Conservation (phyloP, 1,140 invertebrate genomes). For the Platyscapa corneri region DNA sequence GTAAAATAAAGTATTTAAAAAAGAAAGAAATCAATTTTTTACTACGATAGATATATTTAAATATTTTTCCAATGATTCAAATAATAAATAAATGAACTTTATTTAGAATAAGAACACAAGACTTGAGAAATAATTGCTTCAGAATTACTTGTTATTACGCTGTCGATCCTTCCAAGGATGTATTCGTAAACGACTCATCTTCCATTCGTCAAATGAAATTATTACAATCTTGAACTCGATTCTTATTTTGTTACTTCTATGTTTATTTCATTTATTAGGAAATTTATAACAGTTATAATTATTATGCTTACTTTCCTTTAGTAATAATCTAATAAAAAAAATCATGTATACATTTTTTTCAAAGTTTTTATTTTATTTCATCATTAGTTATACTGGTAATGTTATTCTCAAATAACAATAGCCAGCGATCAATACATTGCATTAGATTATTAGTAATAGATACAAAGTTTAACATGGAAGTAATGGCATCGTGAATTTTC, state of each 20-base stretch:
- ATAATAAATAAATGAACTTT: background rate
- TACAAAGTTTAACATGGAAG: background rate
- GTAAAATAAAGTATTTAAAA: background rate
- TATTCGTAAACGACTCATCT: background rate
- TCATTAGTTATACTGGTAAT: background rate
- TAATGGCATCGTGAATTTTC: background rate
- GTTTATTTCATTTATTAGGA: background rate
- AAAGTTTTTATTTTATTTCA: too few relatives aligned
- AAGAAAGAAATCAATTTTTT: background rate
- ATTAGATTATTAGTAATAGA: background rate
- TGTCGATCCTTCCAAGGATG: background rate
- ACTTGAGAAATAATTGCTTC: background rate
- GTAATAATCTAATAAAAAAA: too few relatives aligned
- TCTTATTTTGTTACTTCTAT: background rate
- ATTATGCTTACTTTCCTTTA: background rate
- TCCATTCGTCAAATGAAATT: background rate
- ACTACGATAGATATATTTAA: background rate
- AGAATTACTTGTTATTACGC: background rate
- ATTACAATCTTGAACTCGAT: constrained; percentile 11
- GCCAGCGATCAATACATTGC: background rate
- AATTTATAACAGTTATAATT: constrained; percentile 7
- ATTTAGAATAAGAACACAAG: background rate
- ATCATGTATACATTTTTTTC: too few relatives aligned
- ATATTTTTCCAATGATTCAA: background rate
- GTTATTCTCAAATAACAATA: background rate